A percentile compares a stretch with the other conserved stretches of the same genome.
Evolutionary conservation across 2,888 invertebrate species (phyloP).

Genomic region (Drosophila subsilvestris): DNA sequence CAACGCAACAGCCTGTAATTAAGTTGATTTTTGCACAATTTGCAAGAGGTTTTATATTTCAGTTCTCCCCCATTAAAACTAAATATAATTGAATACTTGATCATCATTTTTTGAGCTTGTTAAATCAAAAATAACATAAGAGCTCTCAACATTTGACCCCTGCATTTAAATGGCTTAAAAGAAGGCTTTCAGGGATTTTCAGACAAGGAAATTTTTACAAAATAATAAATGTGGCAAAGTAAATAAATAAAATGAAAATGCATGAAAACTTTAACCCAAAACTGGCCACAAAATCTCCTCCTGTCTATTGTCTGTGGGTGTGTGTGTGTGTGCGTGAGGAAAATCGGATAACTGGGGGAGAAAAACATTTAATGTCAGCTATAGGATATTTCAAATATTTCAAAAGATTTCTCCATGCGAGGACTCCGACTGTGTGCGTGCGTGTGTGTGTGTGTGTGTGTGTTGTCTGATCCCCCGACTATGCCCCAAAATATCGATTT

Average conservation of each 20-base stretch:
- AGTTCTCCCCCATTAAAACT: background rate
- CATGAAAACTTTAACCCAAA: conserved; percentile 5
- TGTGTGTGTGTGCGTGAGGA: background rate
- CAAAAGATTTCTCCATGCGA: background rate
- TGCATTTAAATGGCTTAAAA: conserved; percentile 31
- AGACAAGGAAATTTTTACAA: background rate
- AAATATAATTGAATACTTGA: conserved; percentile 12
- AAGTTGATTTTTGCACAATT: conserved; percentile 2
- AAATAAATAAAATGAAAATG: conserved; percentile 14
- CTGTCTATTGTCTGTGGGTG: conserved; percentile 4
- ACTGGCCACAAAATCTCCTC: background rate
- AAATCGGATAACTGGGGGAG: background rate
- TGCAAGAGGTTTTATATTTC: background rate
- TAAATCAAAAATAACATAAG: too few relatives aligned
- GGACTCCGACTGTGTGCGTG: background rate
- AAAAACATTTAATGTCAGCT: background rate
- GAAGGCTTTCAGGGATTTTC: conserved; percentile 16
- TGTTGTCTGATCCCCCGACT: background rate
- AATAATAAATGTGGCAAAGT: conserved; percentile 4
- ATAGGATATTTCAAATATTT: conserved; percentile 9
- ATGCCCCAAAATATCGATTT: conserved; percentile 40
- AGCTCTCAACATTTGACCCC: conserved; percentile 1
- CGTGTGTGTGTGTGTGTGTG: conserved; percentile 2
- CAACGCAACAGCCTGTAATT: background rate
- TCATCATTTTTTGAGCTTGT: background rate